Evolutionary conservation across 2,888 invertebrate species (phyloP), one percentile per base, ranked within the genome.

Genomic region (Rhaphigaster nebulosa): DNA sequence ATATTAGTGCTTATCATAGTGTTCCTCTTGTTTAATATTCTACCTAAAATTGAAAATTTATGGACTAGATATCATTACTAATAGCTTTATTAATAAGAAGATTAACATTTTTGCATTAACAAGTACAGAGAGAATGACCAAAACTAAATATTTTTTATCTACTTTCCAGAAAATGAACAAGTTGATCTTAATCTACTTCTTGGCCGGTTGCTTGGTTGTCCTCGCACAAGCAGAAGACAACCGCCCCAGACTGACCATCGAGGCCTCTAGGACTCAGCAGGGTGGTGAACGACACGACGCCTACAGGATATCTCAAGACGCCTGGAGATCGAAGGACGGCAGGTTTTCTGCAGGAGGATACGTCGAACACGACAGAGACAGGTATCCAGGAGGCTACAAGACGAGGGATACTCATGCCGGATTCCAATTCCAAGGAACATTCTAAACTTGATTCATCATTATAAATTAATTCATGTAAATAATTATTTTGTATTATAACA

Each of bases 321-420:
- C 90, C 50, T 91, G 91, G 91, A 56, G 65, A 20, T 90, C 90
- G 45, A 70, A 56, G 45, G 88, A 91, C 56, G 91, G 91, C 50
- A 90, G 88, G 56, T 60, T 70, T 80, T 87, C 87, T 15, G 91
- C 90, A 15, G 91, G 91, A 65, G 91, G 91, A 26, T 91, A 90
- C 87, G 90, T 91, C 2, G 90, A 91, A 38, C 91, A 91, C 84
- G 88, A 91, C 88, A 76, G 91, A 41, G 65, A 90, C 38, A 91
- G 88, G 65, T 90, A 80, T 87, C 54, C 50, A 15, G 91, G 91
- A 2, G 88, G 88, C 26, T 54, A 13, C 54, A 54, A 60, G 60
- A 26, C 23, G 34, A 76, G 65, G 23, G 52, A 91, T 50, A 91
- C 91, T 23, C 91, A 91, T 87, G 91, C 90, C 20, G 91, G 91